Evolutionary conservation across 2,113 vertebrate genomes (phyloP).

Genomic region (Diadophis punctatus): DNA sequence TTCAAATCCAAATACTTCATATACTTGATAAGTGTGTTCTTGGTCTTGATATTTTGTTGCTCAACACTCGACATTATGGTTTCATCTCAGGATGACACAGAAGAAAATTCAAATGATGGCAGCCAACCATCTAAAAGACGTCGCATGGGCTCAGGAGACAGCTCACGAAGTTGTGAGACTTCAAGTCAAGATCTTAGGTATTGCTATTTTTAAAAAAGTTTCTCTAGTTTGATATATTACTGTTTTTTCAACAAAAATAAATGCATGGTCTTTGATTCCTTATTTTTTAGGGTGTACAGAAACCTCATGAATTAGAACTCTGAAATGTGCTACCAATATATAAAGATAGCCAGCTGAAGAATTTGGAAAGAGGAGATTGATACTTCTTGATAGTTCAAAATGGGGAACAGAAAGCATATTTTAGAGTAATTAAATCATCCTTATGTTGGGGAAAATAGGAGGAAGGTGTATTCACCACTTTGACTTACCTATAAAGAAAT

Average conservation of each 20-base stretch:
- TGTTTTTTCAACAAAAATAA: neutral
- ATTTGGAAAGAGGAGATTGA: neutral
- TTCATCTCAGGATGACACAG: conserved; percentile 74
- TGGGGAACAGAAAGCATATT: neutral
- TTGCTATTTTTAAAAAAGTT: neutral
- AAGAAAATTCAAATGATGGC: conserved; percentile 92
- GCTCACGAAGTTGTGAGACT: conserved; percentile 91
- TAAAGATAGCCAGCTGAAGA: neutral
- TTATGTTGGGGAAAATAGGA: neutral
- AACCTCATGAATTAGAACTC: neutral
- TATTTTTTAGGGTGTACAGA: neutral
- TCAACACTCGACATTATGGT: neutral
- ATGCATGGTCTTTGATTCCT: neutral
- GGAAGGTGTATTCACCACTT: neutral
- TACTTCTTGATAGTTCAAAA: neutral
- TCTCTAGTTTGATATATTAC: rapidly evolving
- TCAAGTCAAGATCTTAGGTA: conserved; percentile 91
- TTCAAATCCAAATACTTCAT: neutral
- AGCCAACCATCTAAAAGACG: conserved; percentile 89
- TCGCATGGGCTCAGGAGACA: conserved; percentile 94
- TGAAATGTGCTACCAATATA: neutral
- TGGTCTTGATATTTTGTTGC: neutral
- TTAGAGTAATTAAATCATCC: neutral
- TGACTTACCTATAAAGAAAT: neutral
- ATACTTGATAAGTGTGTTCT: neutral